A percentile compares a stretch with the other conserved stretches of the same genome.
These are phyloP conservation scores for Lagorchestes hirsutus DNA, from an alignment of 2,797 vertebrate genomes.

Conservation along the genomic window DNA sequence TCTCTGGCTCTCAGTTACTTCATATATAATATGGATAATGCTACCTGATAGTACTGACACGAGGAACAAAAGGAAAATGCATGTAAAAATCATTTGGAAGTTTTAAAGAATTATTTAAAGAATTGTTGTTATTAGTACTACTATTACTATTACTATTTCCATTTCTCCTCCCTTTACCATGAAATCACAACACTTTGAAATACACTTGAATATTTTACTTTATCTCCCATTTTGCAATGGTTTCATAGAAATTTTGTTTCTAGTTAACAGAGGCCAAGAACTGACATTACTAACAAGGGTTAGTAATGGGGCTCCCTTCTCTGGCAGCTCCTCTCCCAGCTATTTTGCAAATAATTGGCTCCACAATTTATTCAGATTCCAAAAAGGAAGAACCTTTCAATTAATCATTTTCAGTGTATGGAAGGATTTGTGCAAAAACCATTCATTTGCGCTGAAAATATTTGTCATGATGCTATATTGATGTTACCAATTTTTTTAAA, in stretches of 20 bases:
- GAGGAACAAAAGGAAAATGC: background rate
- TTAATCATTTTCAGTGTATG: background rate
- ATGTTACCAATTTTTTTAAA: background rate
- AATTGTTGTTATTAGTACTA: background rate
- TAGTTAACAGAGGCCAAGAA: slow-evolving; percentile 57
- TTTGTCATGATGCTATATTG: background rate
- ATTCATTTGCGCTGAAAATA: background rate
- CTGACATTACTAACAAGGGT: background rate
- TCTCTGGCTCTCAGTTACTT: background rate
- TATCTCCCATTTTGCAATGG: slow-evolving; percentile 51
- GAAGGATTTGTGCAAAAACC: background rate
- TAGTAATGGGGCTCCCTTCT: background rate
- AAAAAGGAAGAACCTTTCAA: background rate
- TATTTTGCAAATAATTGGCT: background rate
- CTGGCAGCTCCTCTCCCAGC: background rate
- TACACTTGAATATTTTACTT: slow-evolving; percentile 53
- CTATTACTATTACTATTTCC: background rate
- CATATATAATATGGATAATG: background rate
- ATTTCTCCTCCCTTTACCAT: slow-evolving; percentile 41
- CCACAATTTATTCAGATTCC: background rate
- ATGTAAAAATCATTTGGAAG: background rate
- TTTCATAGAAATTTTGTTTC: slow-evolving; percentile 57
- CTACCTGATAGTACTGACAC: background rate
- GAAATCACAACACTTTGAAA: slow-evolving; percentile 59
- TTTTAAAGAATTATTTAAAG: background rate